Percentiles rank a stretch among this genome's conserved stretches.
Evolutionary conservation across 2,113 vertebrate species (phyloP).

Genomic region (Macquaria ambigua): DNA sequence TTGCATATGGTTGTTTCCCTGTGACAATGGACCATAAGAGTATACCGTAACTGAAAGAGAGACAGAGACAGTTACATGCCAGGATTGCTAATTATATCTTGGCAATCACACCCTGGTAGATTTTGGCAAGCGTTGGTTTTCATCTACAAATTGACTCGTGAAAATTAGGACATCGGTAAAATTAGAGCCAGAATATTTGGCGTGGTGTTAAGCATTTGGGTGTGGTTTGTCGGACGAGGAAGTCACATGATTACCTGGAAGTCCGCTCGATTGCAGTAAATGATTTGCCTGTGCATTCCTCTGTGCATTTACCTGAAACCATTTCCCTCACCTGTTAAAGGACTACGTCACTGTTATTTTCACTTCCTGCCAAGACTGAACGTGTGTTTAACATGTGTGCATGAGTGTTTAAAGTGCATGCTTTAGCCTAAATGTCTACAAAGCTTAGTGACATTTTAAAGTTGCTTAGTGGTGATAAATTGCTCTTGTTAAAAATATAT

Average conservation of each 20-base stretch:
- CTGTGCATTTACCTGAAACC: neutral
- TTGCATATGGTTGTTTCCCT: slow-evolving; percentile 74
- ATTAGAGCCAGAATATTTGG: neutral
- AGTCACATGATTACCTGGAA: neutral
- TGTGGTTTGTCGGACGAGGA: neutral
- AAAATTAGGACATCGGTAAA: neutral
- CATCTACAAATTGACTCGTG: neutral
- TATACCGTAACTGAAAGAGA: slow-evolving; percentile 78
- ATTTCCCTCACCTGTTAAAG: neutral
- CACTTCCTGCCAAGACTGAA: neutral
- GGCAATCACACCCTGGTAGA: neutral
- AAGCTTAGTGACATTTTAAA: neutral
- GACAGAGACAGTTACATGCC: neutral
- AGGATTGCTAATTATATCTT: neutral
- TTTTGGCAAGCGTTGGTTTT: neutral
- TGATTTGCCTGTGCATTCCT: neutral
- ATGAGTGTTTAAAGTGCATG: neutral
- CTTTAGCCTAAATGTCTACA: neutral
- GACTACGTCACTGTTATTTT: neutral
- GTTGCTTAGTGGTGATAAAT: neutral
- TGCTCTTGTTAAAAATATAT: neutral
- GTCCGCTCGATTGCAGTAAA: neutral
- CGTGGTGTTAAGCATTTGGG: too few relatives aligned
- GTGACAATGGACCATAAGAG: slow-evolving; percentile 83
- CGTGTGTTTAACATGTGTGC: neutral